phyloP scores from a whole-genome alignment of 1,140 invertebrate genomes.

The Oryctes rhinoceros region DNA sequence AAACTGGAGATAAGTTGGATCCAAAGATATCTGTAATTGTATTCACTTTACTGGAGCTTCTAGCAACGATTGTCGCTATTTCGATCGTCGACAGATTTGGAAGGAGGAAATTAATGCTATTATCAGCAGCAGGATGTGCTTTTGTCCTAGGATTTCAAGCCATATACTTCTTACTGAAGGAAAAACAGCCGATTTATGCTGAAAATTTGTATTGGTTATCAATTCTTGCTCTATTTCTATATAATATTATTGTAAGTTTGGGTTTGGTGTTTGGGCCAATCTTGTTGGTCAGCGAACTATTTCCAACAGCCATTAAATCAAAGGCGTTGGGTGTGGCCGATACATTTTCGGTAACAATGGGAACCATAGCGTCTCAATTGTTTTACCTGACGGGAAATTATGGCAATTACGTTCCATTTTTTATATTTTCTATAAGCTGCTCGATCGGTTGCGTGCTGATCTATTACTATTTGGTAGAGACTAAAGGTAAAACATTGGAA shows the following conservation, averaged over 20 bases:
- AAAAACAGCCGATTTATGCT: conserved; percentile 55
- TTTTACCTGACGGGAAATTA: conserved; percentile 72
- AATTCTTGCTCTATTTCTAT: conserved; percentile 70
- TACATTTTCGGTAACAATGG: conserved; percentile 74
- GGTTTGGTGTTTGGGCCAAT: conserved; percentile 77
- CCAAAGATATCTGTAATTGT: conserved; percentile 63
- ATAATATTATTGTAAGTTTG: conserved; percentile 73
- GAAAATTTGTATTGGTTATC: conserved; percentile 67
- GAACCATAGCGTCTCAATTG: conserved; percentile 78
- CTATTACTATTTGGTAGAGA: conserved; percentile 76
- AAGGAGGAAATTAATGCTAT: conserved; percentile 72
- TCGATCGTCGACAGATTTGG: conserved; percentile 77
- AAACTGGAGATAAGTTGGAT: conserved; percentile 52
- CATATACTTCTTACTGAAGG: conserved; percentile 68
- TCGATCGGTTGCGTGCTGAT: conserved; percentile 71
- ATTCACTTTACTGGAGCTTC: conserved; percentile 70
- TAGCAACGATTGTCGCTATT: conserved; percentile 69
- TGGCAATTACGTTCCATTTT: conserved; percentile 75
- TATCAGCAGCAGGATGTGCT: conserved; percentile 68
- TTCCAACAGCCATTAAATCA: conserved; percentile 74
- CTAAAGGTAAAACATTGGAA: conserved; percentile 80
- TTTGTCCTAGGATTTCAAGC: conserved; percentile 65
- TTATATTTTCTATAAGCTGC: conserved; percentile 75
- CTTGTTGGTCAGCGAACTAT: conserved; percentile 77
- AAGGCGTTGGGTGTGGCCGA: conserved; percentile 75